Conservation (phyloP, 1,140 invertebrate species). For the Drosophila tropicalis region DNA sequence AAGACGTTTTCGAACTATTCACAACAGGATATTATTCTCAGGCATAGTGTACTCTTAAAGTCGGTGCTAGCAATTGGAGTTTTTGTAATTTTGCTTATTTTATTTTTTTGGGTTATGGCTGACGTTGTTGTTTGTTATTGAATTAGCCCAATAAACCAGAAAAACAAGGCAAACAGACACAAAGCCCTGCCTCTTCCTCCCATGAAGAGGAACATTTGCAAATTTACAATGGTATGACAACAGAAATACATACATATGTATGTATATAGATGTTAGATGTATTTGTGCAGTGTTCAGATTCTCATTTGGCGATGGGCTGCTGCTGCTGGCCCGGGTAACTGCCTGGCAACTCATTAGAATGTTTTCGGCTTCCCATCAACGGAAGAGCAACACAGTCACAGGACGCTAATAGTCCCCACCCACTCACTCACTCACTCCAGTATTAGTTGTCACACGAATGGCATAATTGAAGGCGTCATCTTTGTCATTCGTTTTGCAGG, state of each 20-base stretch:
- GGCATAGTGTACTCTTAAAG: too few relatives aligned
- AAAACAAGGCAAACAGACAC: slow-evolving; percentile 76
- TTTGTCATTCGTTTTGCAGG: slow-evolving; percentile 42
- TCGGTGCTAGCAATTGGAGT: too few relatives aligned
- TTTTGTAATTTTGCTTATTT: not conserved
- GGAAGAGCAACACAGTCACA: not conserved
- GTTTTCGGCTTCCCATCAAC: slow-evolving; percentile 29
- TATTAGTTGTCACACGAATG: not conserved
- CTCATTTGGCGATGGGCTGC: slow-evolving; percentile 27
- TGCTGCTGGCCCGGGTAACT: slow-evolving; percentile 50
- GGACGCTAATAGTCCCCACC: slow-evolving; percentile 41
- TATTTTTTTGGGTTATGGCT: not conserved
- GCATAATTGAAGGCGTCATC: slow-evolving; percentile 62
- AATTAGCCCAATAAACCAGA: slow-evolving; percentile 83
- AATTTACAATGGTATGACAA: too few relatives aligned
- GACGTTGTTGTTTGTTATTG: slow-evolving; percentile 73
- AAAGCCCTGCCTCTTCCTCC: not conserved
- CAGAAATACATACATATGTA: not conserved
- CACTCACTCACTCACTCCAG: not conserved
- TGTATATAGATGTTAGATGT: not conserved
- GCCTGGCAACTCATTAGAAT: slow-evolving; percentile 77
- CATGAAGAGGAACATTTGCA: not conserved
- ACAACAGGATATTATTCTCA: too few relatives aligned
- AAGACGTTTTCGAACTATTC: too few relatives aligned
- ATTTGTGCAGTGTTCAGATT: slow-evolving; percentile 64